These are phyloP conservation scores for Steinernema hermaphroditum DNA, from an alignment of 2,888 invertebrate genomes.

Conservation along the genomic window DNA sequence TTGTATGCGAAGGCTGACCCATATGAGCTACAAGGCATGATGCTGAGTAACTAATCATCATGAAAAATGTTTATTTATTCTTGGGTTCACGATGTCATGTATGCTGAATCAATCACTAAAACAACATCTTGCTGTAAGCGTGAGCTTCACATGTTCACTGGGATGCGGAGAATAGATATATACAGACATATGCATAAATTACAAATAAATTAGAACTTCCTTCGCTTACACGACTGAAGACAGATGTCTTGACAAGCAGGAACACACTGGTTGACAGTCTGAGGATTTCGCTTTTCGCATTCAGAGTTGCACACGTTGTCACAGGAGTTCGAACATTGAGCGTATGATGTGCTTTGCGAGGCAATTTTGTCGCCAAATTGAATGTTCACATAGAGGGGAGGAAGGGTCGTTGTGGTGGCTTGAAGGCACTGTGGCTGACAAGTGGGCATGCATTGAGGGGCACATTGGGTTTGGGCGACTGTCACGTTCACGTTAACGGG, in stretches of 20 bases:
- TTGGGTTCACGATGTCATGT: too few species aligned
- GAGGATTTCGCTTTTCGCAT: constrained; percentile 28
- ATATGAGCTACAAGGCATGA: too few species aligned
- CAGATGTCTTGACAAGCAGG: constrained; percentile 21
- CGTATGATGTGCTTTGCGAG: not conserved
- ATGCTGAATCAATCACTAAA: too few species aligned
- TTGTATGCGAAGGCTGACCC: too few species aligned
- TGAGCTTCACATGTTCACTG: too few species aligned
- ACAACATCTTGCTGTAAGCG: too few species aligned
- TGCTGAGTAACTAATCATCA: too few species aligned
- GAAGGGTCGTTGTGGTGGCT: not conserved
- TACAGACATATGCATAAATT: not conserved
- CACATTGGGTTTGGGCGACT: not conserved
- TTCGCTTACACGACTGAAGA: constrained; percentile 8
- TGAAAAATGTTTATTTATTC: too few species aligned
- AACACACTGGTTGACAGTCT: constrained; percentile 14
- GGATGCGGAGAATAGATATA: too few species aligned
- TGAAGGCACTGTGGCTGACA: constrained; percentile 20
- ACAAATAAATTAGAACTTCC: constrained; percentile 25
- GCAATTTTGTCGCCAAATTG: constrained; percentile 1
- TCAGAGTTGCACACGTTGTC: constrained; percentile 20
- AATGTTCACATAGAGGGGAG: constrained; percentile 8
- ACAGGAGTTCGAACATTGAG: not conserved
- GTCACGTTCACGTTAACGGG: not conserved
- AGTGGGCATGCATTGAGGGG: constrained; percentile 11